A percentile compares a stretch with the other conserved stretches of the same genome.
Conservation (phyloP, 2,888 invertebrate species). For the Thelaira solivaga region DNA sequence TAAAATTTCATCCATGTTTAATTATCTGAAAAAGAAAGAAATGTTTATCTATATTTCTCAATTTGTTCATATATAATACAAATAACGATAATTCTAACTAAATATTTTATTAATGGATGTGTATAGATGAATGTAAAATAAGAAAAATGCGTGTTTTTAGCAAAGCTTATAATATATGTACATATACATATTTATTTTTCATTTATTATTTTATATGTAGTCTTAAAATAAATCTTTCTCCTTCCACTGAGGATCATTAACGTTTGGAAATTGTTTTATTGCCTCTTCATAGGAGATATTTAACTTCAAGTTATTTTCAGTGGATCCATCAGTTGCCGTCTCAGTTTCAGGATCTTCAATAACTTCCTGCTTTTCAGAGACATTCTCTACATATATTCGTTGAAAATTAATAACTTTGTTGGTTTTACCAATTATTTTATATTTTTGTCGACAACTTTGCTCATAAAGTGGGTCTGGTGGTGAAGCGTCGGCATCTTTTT, state of each 20-base stretch:
- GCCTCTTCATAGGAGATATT: constrained; percentile 74
- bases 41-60: not conserved
- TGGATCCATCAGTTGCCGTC: not conserved
- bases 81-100: not conserved
- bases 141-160: not conserved
- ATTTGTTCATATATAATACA: not conserved
- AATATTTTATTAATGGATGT: not conserved
- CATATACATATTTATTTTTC: not conserved
- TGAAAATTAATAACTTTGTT: constrained; percentile 83
- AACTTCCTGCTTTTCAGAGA: constrained; percentile 54
- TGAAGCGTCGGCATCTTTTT: constrained; percentile 79
- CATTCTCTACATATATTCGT: constrained; percentile 80
- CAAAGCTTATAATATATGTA: not conserved
- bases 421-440: constrained; percentile 82
- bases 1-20: constrained; percentile 70
- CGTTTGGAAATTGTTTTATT: constrained; percentile 68
- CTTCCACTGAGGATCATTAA: constrained; percentile 52
- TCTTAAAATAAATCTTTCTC: constrained; percentile 45
- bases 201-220: not conserved
- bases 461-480: constrained; percentile 79
- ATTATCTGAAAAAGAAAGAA: not conserved
- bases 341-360: constrained; percentile 14
- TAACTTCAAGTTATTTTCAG: constrained; percentile 62
- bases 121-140: not conserved
- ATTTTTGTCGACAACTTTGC: constrained; percentile 78